Conservation (phyloP, 2,888 invertebrate species). For the Steinernema hermaphroditum region DNA sequence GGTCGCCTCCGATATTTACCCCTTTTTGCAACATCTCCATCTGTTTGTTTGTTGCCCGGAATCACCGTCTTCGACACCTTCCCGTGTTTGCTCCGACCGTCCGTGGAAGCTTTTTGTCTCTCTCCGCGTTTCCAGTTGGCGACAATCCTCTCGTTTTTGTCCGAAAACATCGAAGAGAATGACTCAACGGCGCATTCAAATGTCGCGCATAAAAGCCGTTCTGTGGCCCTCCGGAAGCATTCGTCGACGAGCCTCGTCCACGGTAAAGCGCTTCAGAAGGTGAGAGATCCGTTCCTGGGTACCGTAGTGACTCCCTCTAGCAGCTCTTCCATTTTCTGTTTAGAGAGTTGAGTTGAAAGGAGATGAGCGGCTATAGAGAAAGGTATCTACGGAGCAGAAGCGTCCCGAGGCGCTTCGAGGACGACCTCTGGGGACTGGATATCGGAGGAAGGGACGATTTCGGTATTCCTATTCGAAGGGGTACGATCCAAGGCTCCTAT, state of each 20-base stretch:
- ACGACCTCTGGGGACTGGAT: too few species aligned
- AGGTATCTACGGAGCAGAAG: too few species aligned
- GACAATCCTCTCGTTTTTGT: neutral
- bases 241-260: too few species aligned
- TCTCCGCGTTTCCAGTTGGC: conserved; percentile 10
- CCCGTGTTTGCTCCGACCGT: neutral
- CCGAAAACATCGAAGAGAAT: neutral
- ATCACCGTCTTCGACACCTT: neutral
- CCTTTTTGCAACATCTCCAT: neutral
- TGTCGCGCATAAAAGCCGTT: conserved; percentile 20
- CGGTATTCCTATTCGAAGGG: too few species aligned
- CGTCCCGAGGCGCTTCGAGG: too few species aligned
- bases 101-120: conserved; percentile 2
- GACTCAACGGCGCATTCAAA: neutral
- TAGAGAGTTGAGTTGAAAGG: too few species aligned
- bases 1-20: neutral
- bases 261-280: too few species aligned
- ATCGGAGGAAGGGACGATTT: too few species aligned
- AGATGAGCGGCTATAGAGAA: too few species aligned
- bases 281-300: too few species aligned
- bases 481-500: neutral
- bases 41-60: neutral
- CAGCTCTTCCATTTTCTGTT: too few species aligned
- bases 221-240: conserved; percentile 21
- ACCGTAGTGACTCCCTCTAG: too few species aligned